Base-by-base conservation (phyloP, 2,797 vertebrate genomes). In the Pogonophryne albipinna region DNA sequence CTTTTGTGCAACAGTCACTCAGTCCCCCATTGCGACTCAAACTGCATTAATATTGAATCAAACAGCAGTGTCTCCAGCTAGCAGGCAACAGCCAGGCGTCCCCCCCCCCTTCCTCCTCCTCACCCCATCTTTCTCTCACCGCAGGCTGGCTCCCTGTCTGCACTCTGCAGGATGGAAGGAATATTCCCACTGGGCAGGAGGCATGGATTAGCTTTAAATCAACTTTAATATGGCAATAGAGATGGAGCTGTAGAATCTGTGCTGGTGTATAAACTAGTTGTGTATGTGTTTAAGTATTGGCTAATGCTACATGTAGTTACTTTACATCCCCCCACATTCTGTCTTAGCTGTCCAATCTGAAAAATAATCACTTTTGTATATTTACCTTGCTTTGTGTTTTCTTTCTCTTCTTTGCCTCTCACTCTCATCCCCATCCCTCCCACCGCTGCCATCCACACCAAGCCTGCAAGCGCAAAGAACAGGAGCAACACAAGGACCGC, bases 401-500 rank as follows among this genome's bases (percentile, higher is more conserved):
- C 63, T 86, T 84, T 79, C 63, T 63, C 76, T 79, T 83, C 76
- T 87, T 67, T 90, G 85, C 85, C 83, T 88, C 79, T 89, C 76
- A 96, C 95, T 96, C 71, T 96, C 57, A 79, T 79, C 83, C 80
- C 80, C 65, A 84, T 90, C 87, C 89, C 82, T 90, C 92, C 85
- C 83, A 88, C 86, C 74, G 75, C 84, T 87, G 85, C 86, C 78
- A 86, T 90, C 87, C 83, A 84, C 79, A 82, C 71, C 91, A 93
- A 99, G 98, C 98, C 78, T 99, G 98, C 96, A 99, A 99, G 90
- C 97, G 97, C 81, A 99, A 99, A 94, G 98, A 99, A 87, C 98
- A 99, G 91, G 98, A 99, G 89, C 98, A 99, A 94, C 97, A 98
- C 94, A 98, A 98, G 88, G 97, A 99, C 92, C 94, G 97, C 82